Evolutionary conservation across 2,797 vertebrate species (phyloP).

Genomic region (Columba guinea): DNA sequence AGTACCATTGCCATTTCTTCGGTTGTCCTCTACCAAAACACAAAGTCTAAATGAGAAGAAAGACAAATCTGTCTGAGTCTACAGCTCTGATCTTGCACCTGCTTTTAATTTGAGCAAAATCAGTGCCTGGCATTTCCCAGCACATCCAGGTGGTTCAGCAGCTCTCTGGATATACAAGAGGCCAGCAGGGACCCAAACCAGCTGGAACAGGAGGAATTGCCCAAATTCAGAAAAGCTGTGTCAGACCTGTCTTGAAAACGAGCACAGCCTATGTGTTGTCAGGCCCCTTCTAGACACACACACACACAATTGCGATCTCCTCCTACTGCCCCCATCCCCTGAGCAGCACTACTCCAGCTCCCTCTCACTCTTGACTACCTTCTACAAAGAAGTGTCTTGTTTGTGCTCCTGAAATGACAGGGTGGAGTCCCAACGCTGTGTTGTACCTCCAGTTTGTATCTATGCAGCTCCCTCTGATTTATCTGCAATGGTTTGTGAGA

Average conservation of each 20-base stretch:
- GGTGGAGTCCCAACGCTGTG: not conserved
- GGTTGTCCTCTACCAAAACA: not conserved
- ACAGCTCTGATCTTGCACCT: not conserved
- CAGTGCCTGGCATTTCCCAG: not conserved
- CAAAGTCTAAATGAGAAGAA: not conserved
- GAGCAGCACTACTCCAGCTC: not conserved
- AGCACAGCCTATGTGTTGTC: not conserved
- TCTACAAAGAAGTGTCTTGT: not conserved
- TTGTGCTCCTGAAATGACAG: not conserved
- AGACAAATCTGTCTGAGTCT: not conserved
- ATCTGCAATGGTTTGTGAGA: not conserved
- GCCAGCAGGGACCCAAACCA: not conserved
- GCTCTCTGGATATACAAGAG: not conserved
- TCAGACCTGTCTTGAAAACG: not conserved
- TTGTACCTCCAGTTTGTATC: not conserved
- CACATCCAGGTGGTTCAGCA: not conserved
- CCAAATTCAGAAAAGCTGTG: not conserved
- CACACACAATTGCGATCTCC: accelerated
- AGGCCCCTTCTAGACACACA: not conserved
- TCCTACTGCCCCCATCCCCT: not conserved
- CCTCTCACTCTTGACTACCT: not conserved
- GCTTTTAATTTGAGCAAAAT: not conserved
- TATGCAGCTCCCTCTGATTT: not conserved
- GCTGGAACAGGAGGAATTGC: not conserved
- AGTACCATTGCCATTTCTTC: not conserved